Base-by-base conservation (phyloP, 35 echinoderm and acorn worm genomes). In the Heliocidaris tuberculata region DNA sequence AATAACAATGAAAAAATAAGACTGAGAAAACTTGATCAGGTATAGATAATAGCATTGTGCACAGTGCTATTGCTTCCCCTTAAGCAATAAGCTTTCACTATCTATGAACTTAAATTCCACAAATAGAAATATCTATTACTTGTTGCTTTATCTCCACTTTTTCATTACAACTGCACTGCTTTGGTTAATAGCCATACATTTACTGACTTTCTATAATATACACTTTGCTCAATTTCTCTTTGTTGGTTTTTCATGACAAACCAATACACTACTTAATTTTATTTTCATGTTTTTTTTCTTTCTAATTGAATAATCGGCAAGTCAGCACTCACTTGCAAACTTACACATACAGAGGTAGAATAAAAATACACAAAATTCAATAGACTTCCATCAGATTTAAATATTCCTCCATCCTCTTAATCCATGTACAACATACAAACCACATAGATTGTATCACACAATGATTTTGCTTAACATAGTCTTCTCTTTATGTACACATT, bases 301-400 rank as follows among this genome's bases (percentile, higher is more conserved):
- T 78, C 35, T 42, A 42, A n/a, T 78, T 78, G 52, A 56, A 56
- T 56, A 78, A 29, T 78, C 27, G 65, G 65, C 65, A 78, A 78
- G 65, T 78, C 27, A 78, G 65, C 65, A 78, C 87, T 47, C 87
- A 48, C 87, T 89, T 89, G 31, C 87, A 89, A 89, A 89, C 87
- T 89, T 89, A 89, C 87, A 89, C 87, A 48, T 89, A 89, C 87
- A 89, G 87, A 89, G 87, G 87, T 89, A 89, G 87, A 89, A 89
- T 89, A 89, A 89, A 47, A 48, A 89, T 89, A 89, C 87, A 89
- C 87, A 48, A 89, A 89, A 89, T 47, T 32, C 87, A 89, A 89
- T 89, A 89, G 87, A 89, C 87, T 89, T 48, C 32, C 87, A 48
- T 78, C 65, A 8, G 65, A 78, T 19, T 78, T 78, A 7, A 78